Evolutionary conservation across 2,113 vertebrate genomes (phyloP).

Genomic region (human): DNA sequence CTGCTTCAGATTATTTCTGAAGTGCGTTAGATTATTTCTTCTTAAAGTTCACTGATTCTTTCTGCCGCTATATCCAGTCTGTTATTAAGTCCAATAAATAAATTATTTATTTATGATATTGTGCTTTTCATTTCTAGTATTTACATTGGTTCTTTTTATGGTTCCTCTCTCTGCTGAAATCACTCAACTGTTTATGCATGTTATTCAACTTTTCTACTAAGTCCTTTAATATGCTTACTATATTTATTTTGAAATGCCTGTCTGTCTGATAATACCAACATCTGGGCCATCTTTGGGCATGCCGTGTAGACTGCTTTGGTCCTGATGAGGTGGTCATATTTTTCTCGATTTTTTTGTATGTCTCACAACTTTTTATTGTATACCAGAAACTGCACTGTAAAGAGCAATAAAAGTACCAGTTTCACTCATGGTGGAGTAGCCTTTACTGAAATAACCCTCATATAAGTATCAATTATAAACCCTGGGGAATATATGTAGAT

Average conservation of each 20-base stretch:
- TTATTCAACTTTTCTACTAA: not conserved
- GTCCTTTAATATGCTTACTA: not conserved
- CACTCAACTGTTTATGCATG: not conserved
- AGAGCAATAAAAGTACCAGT: not conserved
- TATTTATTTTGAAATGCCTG: not conserved
- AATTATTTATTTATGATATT: not conserved
- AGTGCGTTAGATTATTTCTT: not conserved
- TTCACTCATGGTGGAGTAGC: not conserved
- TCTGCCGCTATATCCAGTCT: not conserved
- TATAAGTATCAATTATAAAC: not conserved
- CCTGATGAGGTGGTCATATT: not conserved
- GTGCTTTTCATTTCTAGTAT: not conserved
- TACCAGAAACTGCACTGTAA: not conserved
- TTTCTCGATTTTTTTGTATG: not conserved
- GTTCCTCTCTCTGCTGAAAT: not conserved
- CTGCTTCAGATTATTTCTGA: not conserved
- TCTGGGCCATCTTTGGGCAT: not conserved
- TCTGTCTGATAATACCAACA: not conserved
- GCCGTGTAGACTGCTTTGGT: not conserved
- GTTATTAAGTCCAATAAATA: not conserved
- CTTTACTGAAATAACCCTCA: not conserved
- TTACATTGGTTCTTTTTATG: not conserved
- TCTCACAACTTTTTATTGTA: not conserved
- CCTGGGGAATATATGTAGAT: not conserved
- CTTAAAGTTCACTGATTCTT: not conserved